Conservation (phyloP, 1,140 invertebrate species). For the Campoletis sonorensis region DNA sequence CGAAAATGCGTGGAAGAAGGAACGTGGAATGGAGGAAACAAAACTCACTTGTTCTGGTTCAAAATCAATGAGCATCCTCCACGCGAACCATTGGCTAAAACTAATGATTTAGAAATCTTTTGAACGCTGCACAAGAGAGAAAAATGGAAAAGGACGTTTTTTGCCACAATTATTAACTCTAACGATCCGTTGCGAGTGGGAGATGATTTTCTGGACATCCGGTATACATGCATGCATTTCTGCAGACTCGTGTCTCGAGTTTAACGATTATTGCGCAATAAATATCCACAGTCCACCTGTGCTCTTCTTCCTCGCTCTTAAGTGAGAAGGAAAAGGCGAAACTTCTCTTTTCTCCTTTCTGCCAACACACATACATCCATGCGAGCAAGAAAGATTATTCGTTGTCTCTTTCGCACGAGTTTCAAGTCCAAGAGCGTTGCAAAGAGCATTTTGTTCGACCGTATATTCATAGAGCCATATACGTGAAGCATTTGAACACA, state of each 20-base stretch:
- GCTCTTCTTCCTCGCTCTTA: slow-evolving; percentile 45
- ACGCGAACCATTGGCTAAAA: too few relatives aligned
- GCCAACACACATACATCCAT: neutral
- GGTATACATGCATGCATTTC: slow-evolving; percentile 21
- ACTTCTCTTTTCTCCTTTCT: slow-evolving; percentile 16
- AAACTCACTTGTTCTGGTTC: too few relatives aligned
- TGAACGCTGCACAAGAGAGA: too few relatives aligned
- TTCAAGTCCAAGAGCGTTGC: neutral
- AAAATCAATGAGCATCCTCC: too few relatives aligned
- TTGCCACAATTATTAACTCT: too few relatives aligned
- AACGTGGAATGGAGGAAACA: too few relatives aligned
- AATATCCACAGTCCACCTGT: slow-evolving; percentile 67
- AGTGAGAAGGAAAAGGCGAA: slow-evolving; percentile 24
- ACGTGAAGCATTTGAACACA: slow-evolving; percentile 37
- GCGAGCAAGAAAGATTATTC: neutral
- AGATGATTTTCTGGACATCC: too few relatives aligned
- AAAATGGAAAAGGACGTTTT: too few relatives aligned
- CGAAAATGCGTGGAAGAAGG: too few relatives aligned
- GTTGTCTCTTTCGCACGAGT: neutral
- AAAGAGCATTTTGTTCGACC: neutral
- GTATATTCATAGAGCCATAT: slow-evolving; percentile 17
- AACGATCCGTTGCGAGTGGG: too few relatives aligned
- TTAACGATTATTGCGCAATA: slow-evolving; percentile 72
- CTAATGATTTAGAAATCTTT: too few relatives aligned
- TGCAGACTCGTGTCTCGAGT: slow-evolving; percentile 49